Conservation (phyloP, 2,113 vertebrate genomes). For the Bungarus multicinctus region DNA sequence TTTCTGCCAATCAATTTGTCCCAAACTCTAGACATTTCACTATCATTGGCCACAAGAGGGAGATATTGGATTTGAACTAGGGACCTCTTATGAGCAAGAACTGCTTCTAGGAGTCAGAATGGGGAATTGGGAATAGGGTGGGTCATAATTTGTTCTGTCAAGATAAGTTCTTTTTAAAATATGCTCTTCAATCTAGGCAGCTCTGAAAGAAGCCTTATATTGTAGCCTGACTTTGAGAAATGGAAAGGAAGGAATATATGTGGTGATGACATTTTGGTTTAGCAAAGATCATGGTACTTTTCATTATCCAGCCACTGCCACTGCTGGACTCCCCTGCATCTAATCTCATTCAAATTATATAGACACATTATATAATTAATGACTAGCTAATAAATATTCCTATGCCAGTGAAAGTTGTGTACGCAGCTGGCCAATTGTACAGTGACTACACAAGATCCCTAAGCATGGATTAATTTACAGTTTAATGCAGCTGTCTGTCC, state of each 20-base stretch:
- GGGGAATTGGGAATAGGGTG: not conserved
- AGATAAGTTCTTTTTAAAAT: not conserved
- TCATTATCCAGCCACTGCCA: not conserved
- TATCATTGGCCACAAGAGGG: slow-evolving; percentile 24
- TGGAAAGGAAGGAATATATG: not conserved
- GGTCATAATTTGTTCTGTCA: not conserved
- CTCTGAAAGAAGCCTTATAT: not conserved
- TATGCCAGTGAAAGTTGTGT: not conserved
- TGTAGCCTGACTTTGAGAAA: not conserved
- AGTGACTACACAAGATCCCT: not conserved
- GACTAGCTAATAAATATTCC: not conserved
- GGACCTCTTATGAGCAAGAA: not conserved
- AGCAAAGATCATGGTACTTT: not conserved
- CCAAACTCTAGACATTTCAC: not conserved
- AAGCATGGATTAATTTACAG: not conserved
- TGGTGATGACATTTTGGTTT: not conserved
- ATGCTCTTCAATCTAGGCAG: not conserved
- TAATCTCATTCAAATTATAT: not conserved
- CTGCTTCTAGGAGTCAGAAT: not conserved
- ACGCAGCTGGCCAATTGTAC: not conserved
- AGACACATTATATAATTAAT: not conserved
- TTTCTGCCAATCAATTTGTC: not conserved
- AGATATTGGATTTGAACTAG: slow-evolving; percentile 22
- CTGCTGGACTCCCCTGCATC: not conserved
- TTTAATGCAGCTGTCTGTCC: not conserved